phyloP scores from a whole-genome alignment of 2,113 vertebrate species.

The Zosterops pallidus region DNA sequence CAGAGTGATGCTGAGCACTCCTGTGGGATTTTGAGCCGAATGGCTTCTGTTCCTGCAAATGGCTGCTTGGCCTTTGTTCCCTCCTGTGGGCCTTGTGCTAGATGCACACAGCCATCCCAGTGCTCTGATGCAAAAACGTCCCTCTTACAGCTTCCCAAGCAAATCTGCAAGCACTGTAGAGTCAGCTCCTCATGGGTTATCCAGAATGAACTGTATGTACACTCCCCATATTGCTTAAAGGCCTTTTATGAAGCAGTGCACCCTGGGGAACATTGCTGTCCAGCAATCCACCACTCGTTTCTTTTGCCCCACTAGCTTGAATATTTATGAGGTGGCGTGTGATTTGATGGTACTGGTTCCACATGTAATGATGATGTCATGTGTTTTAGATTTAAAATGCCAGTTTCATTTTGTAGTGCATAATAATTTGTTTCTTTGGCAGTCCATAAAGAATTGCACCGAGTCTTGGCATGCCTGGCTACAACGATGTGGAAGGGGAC shows the following conservation, averaged over 20 bases:
- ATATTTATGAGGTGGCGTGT: conserved; percentile 69
- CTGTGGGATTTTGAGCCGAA: background rate
- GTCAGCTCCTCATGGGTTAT: background rate
- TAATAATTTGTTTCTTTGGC: conserved; percentile 69
- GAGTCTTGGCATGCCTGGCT: conserved; percentile 5
- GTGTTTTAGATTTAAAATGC: conserved; percentile 71
- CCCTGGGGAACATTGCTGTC: conserved; percentile 23
- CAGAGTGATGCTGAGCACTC: background rate
- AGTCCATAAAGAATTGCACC: conserved; percentile 55
- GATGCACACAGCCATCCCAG: background rate
- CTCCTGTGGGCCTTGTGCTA: background rate
- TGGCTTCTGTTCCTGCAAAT: background rate
- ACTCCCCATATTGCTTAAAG: background rate
- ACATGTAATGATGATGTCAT: conserved; percentile 71
- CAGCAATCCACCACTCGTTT: conserved; percentile 42
- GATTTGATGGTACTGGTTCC: conserved; percentile 69
- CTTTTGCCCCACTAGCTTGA: conserved; percentile 49
- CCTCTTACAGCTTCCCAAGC: background rate
- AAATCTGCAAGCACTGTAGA: background rate
- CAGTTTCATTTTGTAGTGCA: conserved; percentile 67
- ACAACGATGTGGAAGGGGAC: background rate
- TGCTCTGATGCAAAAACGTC: background rate
- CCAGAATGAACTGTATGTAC: background rate
- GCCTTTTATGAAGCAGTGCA: background rate
- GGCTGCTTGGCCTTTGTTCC: background rate